Conservation (phyloP, 2,888 invertebrate genomes). For the Drosophila diplacantha region DNA sequence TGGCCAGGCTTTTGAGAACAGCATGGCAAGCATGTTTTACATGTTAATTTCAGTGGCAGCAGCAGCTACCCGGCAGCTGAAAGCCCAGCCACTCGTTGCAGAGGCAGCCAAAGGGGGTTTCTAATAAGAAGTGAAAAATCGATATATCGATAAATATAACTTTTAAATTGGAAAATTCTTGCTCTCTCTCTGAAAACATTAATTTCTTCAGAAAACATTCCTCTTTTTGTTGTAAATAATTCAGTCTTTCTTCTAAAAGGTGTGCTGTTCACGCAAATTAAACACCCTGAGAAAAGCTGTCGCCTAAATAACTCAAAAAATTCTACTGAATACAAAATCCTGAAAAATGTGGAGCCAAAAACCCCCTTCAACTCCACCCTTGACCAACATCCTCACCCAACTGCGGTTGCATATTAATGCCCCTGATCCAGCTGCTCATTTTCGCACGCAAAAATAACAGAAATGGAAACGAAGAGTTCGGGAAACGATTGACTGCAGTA, state of each 20-base stretch:
- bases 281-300: neutral
- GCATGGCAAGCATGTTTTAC: slow-evolving; percentile 45
- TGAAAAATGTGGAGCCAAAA: neutral
- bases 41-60: slow-evolving; percentile 39
- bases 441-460: slow-evolving; percentile 50
- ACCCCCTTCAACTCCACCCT: neutral
- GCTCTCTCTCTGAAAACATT: no score
- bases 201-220: neutral
- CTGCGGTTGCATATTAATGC: slow-evolving; percentile 53
- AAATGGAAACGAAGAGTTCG: slow-evolving; percentile 15
- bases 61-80: slow-evolving; percentile 4
- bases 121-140: neutral
- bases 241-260: neutral
- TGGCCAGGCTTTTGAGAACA: slow-evolving; percentile 25
- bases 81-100: neutral
- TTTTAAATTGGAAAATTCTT: neutral
- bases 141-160: no score
- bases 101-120: neutral
- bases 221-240: rapidly evolving
- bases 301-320: no score
- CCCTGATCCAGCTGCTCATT: slow-evolving; percentile 54
- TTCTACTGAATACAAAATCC: neutral
- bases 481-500: slow-evolving; percentile 42
- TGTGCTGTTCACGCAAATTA: neutral
- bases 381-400: slow-evolving; percentile 2